Evolutionary conservation across 2,113 vertebrate genomes (phyloP), one percentile per base, ranked within the genome.

Genomic region (Ellobius talpinus): DNA sequence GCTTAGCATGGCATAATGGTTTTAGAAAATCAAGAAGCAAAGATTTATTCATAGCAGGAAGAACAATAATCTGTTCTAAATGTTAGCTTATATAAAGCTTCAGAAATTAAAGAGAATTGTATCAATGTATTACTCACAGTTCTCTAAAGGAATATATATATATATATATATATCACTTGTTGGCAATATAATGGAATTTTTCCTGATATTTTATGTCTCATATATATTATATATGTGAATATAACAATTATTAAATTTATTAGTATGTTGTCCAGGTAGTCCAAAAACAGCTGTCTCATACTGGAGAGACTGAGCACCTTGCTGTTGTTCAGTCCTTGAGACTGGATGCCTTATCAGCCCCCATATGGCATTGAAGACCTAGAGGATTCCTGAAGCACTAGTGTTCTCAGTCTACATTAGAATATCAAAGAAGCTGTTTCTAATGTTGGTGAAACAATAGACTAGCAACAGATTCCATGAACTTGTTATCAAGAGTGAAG

Each of bases 21-120:
- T 89, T 39, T 65, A 72, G 55, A 68, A 19, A 68, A 63, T 11
- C 36, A 47, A 33, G 2, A 55, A 63, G 8, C 13, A 66, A 0
- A 52, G 42, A 58, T 61, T 89, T 93, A n/a, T 33, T 88, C 7
- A 74, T 42, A 81, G 19, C 47, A 65, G 12, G 52, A 81, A 68
- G 16, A 86, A 77, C 0, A 79, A 42, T 21, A 63, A 17, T 63
- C 9, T 72, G 0, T 21, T 88, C 3, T 42, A 42, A 72, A 52
- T 55, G 66, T 31, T 81, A 19, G 33, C 47, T 61, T 26, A 42
- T 72, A 52, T 63, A 66, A 78, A 14, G 3, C 21, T 89, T 77
- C 45, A 85, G 29, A 77, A 94, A 63, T 85, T 89, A 92, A 9
- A 52, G 33, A n/a, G 17, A 58, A 58, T 47, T 74, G 52, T 82